phyloP scores from a whole-genome alignment of 30 jellyfish, hydroid and myxozoan genomes.

The Catostylus mosaicus region DNA sequence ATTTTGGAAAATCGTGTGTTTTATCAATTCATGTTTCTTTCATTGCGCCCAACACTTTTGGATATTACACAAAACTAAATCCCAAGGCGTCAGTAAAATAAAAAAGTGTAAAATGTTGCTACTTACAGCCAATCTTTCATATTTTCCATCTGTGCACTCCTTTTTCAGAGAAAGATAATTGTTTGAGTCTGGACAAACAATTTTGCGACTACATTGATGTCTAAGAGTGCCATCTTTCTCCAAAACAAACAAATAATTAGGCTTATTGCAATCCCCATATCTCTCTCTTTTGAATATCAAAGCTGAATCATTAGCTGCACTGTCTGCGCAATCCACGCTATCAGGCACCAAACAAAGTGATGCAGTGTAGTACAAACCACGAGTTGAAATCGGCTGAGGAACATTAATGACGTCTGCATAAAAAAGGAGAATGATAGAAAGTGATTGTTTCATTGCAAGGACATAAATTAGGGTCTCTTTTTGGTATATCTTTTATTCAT shows the following conservation, averaged over 20 bases:
- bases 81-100: too few relatives aligned
- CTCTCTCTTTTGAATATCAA: conserved; percentile 49
- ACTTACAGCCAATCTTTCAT: conserved; percentile 48
- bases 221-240: conserved; percentile 76
- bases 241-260: conserved; percentile 59
- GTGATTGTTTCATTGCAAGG: too few relatives aligned
- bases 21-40: too few relatives aligned
- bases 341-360: conserved; percentile 73
- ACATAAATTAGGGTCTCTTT: too few relatives aligned
- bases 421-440: too few relatives aligned
- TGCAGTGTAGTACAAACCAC: conserved; percentile 51
- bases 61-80: too few relatives aligned
- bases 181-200: conserved; percentile 75
- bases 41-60: background rate
- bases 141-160: conserved; percentile 42
- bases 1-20: too few relatives aligned
- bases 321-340: conserved; percentile 55
- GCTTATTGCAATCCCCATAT: conserved; percentile 66
- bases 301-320: conserved; percentile 58
- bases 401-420: conserved; percentile 14
- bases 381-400: conserved; percentile 81
- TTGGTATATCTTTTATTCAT: too few relatives aligned
- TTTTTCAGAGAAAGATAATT: conserved; percentile 28
- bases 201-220: conserved; percentile 89
- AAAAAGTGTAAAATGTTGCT: background rate